Evolutionary conservation across 2,888 invertebrate species (phyloP).

Genomic region (Drosophila paranaensis): DNA sequence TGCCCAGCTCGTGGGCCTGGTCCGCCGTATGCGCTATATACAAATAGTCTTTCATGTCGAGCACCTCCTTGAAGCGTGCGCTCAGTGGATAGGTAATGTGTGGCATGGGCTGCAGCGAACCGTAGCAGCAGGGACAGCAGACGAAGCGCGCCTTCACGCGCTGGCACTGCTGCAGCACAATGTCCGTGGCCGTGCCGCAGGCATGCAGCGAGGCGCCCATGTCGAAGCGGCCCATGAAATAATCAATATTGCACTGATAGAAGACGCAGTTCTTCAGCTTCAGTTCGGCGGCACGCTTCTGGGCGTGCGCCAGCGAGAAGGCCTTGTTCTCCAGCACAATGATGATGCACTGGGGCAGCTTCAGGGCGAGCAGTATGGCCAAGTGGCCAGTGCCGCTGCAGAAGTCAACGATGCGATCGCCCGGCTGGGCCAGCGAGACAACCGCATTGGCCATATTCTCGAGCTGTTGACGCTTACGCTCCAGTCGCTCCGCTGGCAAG

Average conservation of each 20-base stretch:
- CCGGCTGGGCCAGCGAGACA: slow-evolving; percentile 88
- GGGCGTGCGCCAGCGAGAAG: slow-evolving; percentile 91
- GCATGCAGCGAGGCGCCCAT: slow-evolving; percentile 96
- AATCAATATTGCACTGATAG: slow-evolving; percentile 95
- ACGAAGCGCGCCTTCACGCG: slow-evolving; percentile 92
- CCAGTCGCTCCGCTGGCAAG: slow-evolving; percentile 90
- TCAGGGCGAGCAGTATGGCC: slow-evolving; percentile 92
- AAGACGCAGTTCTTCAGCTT: slow-evolving; percentile 90
- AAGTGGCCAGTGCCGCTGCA: slow-evolving; percentile 97
- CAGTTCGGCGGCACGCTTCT: slow-evolving; percentile 88
- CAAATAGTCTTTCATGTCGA: slow-evolving; percentile 88
- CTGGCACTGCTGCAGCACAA: slow-evolving; percentile 94
- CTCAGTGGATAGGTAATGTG: slow-evolving; percentile 94
- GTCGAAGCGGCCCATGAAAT: slow-evolving; percentile 92
- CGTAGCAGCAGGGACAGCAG: slow-evolving; percentile 97
- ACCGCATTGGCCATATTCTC: slow-evolving; percentile 93
- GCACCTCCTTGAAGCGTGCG: slow-evolving; percentile 85
- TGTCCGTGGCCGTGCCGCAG: slow-evolving; percentile 97
- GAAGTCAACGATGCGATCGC: slow-evolving; percentile 94
- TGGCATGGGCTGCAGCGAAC: slow-evolving; percentile 92
- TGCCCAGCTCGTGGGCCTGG: slow-evolving; percentile 90
- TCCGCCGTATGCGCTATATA: slow-evolving; percentile 95
- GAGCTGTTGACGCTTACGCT: slow-evolving; percentile 93
- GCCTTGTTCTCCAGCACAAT: slow-evolving; percentile 97
- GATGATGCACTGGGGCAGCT: slow-evolving; percentile 91